phyloP scores from a whole-genome alignment of 1,140 invertebrate species.

The Drosophila oshimai region DNA sequence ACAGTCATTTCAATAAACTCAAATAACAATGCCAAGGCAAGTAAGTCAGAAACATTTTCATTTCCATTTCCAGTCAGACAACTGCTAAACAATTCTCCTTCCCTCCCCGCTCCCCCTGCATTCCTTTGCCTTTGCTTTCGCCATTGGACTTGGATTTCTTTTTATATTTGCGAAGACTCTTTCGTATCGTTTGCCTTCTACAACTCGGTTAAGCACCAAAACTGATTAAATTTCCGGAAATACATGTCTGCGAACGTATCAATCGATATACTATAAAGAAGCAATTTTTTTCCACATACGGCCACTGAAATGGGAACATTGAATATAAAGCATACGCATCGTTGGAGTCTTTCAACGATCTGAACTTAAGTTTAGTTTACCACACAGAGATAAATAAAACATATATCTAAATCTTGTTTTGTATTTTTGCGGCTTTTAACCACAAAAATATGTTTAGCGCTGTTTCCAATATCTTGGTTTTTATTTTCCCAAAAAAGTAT shows the following conservation, averaged over 20 bases:
- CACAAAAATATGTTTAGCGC: too few species aligned
- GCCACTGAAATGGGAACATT: not conserved
- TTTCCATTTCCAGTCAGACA: constrained; percentile 47
- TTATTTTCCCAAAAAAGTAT: too few species aligned
- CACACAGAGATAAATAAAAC: not conserved
- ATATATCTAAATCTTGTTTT: not conserved
- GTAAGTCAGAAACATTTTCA: constrained; percentile 58
- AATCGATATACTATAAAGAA: constrained; percentile 62
- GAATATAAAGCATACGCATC: constrained; percentile 39
- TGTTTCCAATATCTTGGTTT: too few species aligned
- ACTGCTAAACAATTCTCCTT: constrained; percentile 48
- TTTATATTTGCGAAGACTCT: constrained; percentile 30
- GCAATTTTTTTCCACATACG: constrained; percentile 18
- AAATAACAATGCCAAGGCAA: constrained; percentile 58
- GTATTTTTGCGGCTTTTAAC: too few species aligned
- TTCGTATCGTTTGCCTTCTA: constrained; percentile 22
- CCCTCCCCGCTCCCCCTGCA: not conserved
- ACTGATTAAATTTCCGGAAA: constrained; percentile 68
- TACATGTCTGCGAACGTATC: constrained; percentile 34
- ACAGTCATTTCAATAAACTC: constrained; percentile 61
- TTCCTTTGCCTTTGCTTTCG: constrained; percentile 1
- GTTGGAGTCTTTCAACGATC: not conserved
- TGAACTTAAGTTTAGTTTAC: constrained; percentile 18
- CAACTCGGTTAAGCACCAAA: constrained; percentile 48
- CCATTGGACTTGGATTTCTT: constrained; percentile 33